Percentiles rank a stretch among this genome's conserved stretches.
Evolutionary conservation across 35 echinoderm and acorn worm species (phyloP).

Genomic region (Heliocidaris tuberculata): DNA sequence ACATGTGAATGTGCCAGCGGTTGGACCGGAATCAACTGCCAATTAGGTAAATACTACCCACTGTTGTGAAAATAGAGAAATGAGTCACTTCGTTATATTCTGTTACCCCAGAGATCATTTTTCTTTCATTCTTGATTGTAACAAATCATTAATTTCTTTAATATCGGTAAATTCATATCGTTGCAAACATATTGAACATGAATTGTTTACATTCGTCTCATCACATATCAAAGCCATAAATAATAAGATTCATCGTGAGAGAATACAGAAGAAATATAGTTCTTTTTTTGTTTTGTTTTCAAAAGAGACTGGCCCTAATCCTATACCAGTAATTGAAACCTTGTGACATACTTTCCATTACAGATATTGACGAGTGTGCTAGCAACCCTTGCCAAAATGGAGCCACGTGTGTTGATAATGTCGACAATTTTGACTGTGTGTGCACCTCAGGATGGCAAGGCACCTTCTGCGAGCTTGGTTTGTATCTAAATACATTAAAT

Average conservation of each 20-base stretch:
- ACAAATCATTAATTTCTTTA: too few species aligned
- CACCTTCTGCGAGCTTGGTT: conserved; percentile 66
- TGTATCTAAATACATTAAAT: background rate
- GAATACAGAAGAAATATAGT: background rate
- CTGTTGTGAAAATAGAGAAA: too few species aligned
- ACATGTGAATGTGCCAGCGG: conserved; percentile 65
- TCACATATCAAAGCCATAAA: too few species aligned
- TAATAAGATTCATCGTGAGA: background rate
- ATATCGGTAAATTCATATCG: too few species aligned
- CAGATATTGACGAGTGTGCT: conserved; percentile 72
- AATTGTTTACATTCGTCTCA: too few species aligned
- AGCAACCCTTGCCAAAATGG: conserved; percentile 66
- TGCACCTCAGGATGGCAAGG: conserved; percentile 70
- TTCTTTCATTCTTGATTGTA: too few species aligned
- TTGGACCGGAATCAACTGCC: conserved; percentile 57
- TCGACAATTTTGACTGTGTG: conserved; percentile 64
- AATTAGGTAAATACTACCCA: conserved; percentile 22
- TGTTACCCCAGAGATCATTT: too few species aligned
- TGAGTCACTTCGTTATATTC: too few species aligned
- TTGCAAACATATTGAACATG: too few species aligned
- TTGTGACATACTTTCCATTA: background rate
- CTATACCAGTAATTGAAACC: background rate
- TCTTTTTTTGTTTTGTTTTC: too few species aligned
- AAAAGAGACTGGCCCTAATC: too few species aligned
- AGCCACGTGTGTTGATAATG: conserved; percentile 48